A percentile compares a stretch with the other conserved stretches of the same genome.
phyloP scores from a whole-genome alignment of 2,113 vertebrate species.

The Cyprinus carpio region DNA sequence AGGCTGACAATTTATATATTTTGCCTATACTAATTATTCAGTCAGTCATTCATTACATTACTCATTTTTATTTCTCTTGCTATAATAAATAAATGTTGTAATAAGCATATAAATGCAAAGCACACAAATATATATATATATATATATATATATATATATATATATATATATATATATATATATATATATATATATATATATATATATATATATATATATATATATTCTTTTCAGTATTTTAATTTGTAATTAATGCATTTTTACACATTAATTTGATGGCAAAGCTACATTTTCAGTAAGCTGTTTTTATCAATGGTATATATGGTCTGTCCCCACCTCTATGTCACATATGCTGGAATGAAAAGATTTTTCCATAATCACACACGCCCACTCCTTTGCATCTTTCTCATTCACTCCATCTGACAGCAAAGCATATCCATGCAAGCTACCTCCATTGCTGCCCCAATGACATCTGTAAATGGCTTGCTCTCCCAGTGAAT shows the following conservation, averaged over 20 bases:
- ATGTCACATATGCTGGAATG: background rate
- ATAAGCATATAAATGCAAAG: background rate
- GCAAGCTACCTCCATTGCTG: background rate
- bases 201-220: too few relatives aligned
- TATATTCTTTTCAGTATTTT: too few relatives aligned
- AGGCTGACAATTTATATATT: background rate
- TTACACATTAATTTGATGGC: too few relatives aligned
- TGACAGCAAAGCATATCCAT: slow-evolving; percentile 17
- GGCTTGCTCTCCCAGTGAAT: slow-evolving; percentile 35
- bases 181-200: too few relatives aligned
- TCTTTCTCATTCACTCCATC: slow-evolving; percentile 2
- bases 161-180: too few relatives aligned
- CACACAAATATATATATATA: too few relatives aligned
- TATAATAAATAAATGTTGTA: background rate
- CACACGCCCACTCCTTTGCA: background rate
- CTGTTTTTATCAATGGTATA: background rate
- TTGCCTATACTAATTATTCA: background rate
- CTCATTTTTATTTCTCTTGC: background rate
- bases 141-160: too few relatives aligned
- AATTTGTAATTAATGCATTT: too few relatives aligned
- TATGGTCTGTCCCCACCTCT: background rate
- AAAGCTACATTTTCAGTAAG: too few relatives aligned
- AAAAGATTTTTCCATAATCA: background rate
- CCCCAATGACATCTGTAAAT: slow-evolving; percentile 10
- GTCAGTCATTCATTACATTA: background rate